These are phyloP conservation scores for Diaprepes abbreviatus DNA, from an alignment of 2,888 invertebrate genomes.

Conservation along the genomic window DNA sequence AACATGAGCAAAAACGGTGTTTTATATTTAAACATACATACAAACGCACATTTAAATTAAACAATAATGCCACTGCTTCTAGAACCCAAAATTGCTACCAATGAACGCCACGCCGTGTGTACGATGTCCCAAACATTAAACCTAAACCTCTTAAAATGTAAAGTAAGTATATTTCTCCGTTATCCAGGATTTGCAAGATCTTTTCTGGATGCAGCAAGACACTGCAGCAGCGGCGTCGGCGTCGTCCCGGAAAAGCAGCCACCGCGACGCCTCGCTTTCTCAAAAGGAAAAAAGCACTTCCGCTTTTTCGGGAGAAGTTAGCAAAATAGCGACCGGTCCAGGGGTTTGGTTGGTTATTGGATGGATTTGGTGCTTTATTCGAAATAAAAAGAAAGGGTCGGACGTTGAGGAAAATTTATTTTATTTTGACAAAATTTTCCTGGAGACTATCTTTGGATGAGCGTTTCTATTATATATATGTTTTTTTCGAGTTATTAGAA, in stretches of 20 bases:
- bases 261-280: conserved; percentile 31
- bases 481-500: no score
- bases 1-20: no score
- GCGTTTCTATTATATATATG: no score
- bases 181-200: conserved; percentile 43
- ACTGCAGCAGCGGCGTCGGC: conserved; percentile 35
- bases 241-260: conserved; percentile 41
- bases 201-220: conserved; percentile 37
- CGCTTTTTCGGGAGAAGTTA: conserved; percentile 32
- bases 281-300: conserved; percentile 36
- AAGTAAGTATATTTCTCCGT: conserved; percentile 36
- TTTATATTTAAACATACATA: no score
- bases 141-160: conserved; percentile 39
- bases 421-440: no score
- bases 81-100: not conserved
- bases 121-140: conserved; percentile 28
- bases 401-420: not conserved
- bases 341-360: conserved; percentile 15
- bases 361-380: not conserved
- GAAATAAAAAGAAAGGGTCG: not conserved
- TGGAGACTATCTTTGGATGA: no score
- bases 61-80: no score
- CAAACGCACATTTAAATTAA: no score
- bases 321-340: conserved; percentile 1
- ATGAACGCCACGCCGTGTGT: no score